Conservation (phyloP, 2,113 vertebrate species). For the Amphiprion percula region DNA sequence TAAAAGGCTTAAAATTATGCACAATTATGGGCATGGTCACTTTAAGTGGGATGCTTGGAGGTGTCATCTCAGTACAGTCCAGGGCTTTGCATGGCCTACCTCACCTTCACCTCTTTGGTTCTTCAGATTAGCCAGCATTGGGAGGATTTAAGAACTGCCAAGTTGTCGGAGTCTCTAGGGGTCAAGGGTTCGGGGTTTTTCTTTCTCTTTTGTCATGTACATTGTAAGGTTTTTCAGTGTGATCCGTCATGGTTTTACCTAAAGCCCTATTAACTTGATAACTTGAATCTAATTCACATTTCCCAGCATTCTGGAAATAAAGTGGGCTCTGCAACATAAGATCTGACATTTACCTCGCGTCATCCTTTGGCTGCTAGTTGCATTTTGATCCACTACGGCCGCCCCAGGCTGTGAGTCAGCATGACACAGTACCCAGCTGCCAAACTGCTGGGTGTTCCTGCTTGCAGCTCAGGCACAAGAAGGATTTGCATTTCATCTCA, state of each 20-base stretch:
- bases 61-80: no score
- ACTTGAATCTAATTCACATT: constrained; percentile 6
- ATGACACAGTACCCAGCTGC: constrained; percentile 51
- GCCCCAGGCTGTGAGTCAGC: constrained; percentile 69
- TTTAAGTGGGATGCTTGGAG: no score
- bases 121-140: no score
- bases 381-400: constrained; percentile 55
- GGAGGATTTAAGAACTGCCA: no score
- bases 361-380: constrained; percentile 36
- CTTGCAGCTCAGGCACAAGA: constrained; percentile 29
- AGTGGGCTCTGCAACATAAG: constrained; percentile 31
- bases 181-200: no score
- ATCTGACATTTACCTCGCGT: constrained; percentile 52
- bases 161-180: no score
- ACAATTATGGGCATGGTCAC: no score
- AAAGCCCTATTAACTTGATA: no score
- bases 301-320: constrained; percentile 20
- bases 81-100: no score
- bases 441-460: constrained; percentile 45
- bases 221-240: background rate
- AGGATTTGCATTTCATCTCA: constrained; percentile 31
- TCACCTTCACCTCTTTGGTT: no score
- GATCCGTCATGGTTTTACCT: background rate
- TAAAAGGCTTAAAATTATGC: no score
- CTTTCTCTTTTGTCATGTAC: no score